These are phyloP conservation scores for Podarcis lilfordi DNA, from an alignment of 2,797 vertebrate genomes.

Conservation along the genomic window DNA sequence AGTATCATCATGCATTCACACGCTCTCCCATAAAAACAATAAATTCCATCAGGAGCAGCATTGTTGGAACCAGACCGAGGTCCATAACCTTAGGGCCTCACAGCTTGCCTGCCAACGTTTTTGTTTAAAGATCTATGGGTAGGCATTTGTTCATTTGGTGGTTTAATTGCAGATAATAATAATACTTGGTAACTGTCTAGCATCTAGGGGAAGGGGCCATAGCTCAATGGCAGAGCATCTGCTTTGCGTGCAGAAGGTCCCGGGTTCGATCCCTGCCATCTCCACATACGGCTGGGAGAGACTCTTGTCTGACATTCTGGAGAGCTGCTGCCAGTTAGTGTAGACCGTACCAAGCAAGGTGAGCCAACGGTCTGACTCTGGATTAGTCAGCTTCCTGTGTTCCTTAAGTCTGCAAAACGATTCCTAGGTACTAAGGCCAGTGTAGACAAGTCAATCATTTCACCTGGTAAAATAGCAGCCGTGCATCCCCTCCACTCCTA, in stretches of 20 bases:
- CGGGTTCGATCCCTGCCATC: not conserved
- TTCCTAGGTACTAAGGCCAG: not conserved
- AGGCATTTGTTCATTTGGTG: conserved; percentile 68
- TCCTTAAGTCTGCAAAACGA: not conserved
- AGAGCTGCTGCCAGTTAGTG: too few relatives aligned
- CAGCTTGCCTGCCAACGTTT: conserved; percentile 58
- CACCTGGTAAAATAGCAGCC: not conserved
- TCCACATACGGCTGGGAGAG: too few relatives aligned
- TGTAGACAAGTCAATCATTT: not conserved
- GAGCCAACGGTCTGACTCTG: too few relatives aligned
- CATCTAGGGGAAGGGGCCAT: not conserved
- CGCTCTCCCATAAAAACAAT: not conserved
- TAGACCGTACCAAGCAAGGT: too few relatives aligned
- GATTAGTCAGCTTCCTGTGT: too few relatives aligned
- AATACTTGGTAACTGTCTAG: not conserved
- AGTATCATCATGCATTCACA: conserved; percentile 50
- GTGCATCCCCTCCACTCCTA: too few relatives aligned
- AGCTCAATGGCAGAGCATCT: too few relatives aligned
- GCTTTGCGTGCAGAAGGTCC: too few relatives aligned
- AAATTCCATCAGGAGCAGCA: conserved; percentile 59
- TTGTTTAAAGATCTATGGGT: conserved; percentile 46
- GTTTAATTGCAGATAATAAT: not conserved
- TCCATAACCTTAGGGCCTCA: conserved; percentile 62
- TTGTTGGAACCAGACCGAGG: conserved; percentile 66
- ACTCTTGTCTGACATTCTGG: too few relatives aligned